Evolutionary conservation across 2,113 vertebrate species (phyloP), one percentile per base, ranked within the genome.

Genomic region (Alethe castanea): DNA sequence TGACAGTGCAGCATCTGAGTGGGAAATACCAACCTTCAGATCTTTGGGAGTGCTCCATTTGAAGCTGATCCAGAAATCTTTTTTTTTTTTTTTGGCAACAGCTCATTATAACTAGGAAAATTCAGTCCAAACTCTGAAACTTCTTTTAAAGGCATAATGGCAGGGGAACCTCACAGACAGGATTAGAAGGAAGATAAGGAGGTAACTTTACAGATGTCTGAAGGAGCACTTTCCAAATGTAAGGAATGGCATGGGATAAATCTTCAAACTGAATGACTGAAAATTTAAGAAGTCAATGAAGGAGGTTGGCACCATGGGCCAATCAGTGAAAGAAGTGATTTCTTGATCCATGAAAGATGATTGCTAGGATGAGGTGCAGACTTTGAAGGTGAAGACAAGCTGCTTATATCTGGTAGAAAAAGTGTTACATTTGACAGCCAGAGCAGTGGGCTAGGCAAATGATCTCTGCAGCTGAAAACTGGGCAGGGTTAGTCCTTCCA

Each of bases 371-470:
- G 95, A 89, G 62, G 81, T 78, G 80, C 93, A 70, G 77, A 72
- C 81, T 96, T 95, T 96, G 89, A 91, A 96, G 92, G 78, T 61
- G 78, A 88, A 94, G 84, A 82, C 90, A 96, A 96, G 91, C 91
- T 85, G 86, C 87, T 96, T 95, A 94, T 87, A 94, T 89, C 89
- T 90, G 84, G 80, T 94, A 90, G 76, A 85, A 91, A 87, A 83
- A 54, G 23, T 56, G 90, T 91, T 91, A 76, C 53, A 79, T 82
- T 82, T 95, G 92, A 88, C 90, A 92, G 91, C 35, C 67, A 72
- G 60, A 69, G 40, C 13, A 61, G 80, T 25, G 40, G 77, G 60
- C 38, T 71, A 79, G 80, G 35, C 52, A 86, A 91, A 86, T 33
- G 29, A 86, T 94, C 65, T 91, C 53, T 84, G 64, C 62, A 86